These are phyloP conservation scores for Xyliphius kryptos DNA, from an alignment of 2,113 vertebrate genomes.

Conservation along the genomic window DNA sequence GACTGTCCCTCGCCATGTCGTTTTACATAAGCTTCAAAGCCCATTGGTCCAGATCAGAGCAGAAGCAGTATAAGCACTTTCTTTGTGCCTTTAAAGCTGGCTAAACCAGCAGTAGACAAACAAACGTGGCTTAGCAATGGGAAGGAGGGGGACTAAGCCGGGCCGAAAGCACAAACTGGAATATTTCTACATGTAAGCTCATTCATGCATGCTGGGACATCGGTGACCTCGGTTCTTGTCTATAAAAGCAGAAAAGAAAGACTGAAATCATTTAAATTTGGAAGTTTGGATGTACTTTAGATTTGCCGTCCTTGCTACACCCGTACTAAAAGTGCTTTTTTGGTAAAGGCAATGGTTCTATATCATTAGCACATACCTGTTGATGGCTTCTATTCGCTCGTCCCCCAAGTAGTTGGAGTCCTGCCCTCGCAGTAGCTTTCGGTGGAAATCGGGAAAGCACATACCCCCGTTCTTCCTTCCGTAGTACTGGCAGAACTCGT, in stretches of 20 bases:
- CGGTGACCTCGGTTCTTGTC: too few relatives aligned
- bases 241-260: too few relatives aligned
- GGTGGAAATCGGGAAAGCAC: slow-evolving; percentile 97
- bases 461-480: slow-evolving; percentile 79
- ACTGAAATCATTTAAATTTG: too few relatives aligned
- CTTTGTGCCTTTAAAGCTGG: slow-evolving; percentile 59
- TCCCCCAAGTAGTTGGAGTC: slow-evolving; percentile 96
- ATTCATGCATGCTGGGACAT: too few relatives aligned
- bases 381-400: slow-evolving; percentile 87
- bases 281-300: too few relatives aligned
- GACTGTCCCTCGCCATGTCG: slow-evolving; percentile 20
- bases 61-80: slow-evolving; percentile 54
- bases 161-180: slow-evolving; percentile 36
- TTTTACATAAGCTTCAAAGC: slow-evolving; percentile 54
- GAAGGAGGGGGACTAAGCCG: slow-evolving; percentile 34
- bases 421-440: slow-evolving; percentile 84
- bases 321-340: too few relatives aligned
- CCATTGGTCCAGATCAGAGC: slow-evolving; percentile 33
- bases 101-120: slow-evolving; percentile 53
- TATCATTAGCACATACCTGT: too few relatives aligned
- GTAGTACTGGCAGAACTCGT: slow-evolving; percentile 96
- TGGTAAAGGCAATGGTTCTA: too few relatives aligned
- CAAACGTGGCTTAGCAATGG: slow-evolving; percentile 33
- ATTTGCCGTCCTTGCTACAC: too few relatives aligned
- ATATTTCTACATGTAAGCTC: slow-evolving; percentile 36